A percentile compares a stretch with the other conserved stretches of the same genome.
Evolutionary conservation across 2,888 invertebrate species (phyloP).

Genomic region (Polydrusus tereticollis): DNA sequence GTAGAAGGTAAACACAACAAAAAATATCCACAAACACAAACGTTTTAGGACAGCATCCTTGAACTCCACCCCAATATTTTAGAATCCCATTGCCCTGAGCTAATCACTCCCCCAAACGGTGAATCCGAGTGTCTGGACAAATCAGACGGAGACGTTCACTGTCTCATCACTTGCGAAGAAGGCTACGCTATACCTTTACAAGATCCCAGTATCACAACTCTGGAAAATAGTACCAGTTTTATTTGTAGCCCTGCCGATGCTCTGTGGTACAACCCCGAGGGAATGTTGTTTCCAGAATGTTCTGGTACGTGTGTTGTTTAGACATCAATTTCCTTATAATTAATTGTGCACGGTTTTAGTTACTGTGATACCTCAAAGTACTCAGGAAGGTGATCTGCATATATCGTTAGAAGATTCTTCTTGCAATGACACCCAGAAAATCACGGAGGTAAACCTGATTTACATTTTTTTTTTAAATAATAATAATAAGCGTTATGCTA

Average conservation of each 20-base stretch:
- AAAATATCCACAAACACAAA: too few species aligned
- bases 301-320: constrained; percentile 59
- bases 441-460: constrained; percentile 59
- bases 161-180: constrained; percentile 72
- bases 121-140: constrained; percentile 59
- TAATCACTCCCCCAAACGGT: constrained; percentile 62
- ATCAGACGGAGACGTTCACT: constrained; percentile 64
- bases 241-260: constrained; percentile 63
- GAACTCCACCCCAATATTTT: neutral
- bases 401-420: constrained; percentile 60
- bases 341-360: constrained; percentile 60
- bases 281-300: constrained; percentile 72
- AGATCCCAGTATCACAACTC: constrained; percentile 29
- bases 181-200: constrained; percentile 73
- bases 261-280: constrained; percentile 63
- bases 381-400: constrained; percentile 66
- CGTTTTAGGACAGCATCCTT: neutral
- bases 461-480: too few species aligned
- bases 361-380: constrained; percentile 67
- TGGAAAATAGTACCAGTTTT: constrained; percentile 49
- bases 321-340: too few species aligned
- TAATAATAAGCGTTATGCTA: too few species aligned
- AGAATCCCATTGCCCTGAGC: constrained; percentile 61
- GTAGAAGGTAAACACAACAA: constrained; percentile 75
- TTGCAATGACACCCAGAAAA: constrained; percentile 66